Conservation (phyloP, 2,113 vertebrate genomes). For the Zonotrichia leucophrys region DNA sequence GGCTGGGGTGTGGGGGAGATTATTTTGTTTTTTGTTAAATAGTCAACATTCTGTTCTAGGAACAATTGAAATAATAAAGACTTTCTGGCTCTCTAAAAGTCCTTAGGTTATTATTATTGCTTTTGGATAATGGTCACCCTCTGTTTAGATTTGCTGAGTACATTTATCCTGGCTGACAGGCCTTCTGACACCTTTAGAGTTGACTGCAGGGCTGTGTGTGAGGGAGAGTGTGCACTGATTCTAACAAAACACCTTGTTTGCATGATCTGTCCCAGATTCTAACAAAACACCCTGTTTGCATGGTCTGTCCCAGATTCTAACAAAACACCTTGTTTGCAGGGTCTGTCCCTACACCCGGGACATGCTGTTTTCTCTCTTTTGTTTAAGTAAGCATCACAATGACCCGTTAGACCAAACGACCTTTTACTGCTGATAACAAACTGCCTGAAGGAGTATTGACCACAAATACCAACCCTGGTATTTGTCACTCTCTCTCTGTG, state of each 20-base stretch:
- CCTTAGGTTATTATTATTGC: background rate
- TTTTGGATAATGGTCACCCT: background rate
- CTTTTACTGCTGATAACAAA: background rate
- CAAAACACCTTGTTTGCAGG: background rate
- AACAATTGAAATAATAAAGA: background rate
- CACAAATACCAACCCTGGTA: background rate
- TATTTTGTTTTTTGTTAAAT: background rate
- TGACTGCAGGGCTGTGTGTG: background rate
- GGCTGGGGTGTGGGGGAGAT: no score
- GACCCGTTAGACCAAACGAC: background rate
- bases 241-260: background rate
- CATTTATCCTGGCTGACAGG: background rate
- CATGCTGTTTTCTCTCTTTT: background rate
- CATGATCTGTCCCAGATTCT: background rate
- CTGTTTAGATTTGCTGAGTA: background rate
- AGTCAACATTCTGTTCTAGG: background rate
- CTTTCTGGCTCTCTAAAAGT: background rate
- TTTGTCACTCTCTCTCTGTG: background rate
- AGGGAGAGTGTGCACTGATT: accelerated
- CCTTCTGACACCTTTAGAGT: background rate
- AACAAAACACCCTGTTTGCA: background rate
- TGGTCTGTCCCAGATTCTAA: background rate
- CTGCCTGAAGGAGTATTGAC: background rate
- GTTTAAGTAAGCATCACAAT: background rate
- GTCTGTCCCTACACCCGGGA: background rate